These are phyloP conservation scores for Forbesichthys papilliferus DNA, from an alignment of 2,113 vertebrate genomes.

Conservation along the genomic window DNA sequence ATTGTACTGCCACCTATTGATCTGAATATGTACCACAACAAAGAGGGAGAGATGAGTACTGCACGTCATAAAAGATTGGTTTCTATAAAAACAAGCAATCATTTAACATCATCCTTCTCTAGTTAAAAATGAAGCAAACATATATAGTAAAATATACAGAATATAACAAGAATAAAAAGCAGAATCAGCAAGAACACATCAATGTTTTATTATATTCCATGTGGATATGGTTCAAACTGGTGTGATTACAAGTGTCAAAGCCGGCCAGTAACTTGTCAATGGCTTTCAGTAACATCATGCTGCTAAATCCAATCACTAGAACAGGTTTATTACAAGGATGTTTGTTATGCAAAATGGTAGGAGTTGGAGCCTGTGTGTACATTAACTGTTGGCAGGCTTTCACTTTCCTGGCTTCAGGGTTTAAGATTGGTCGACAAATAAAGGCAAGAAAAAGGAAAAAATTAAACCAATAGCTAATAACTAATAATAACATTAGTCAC, in stretches of 20 bases:
- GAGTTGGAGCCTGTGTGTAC: constrained; percentile 25
- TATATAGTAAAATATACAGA: not conserved
- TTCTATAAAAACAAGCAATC: constrained; percentile 32
- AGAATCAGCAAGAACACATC: not conserved
- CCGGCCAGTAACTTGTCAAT: not conserved
- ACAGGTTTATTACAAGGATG: constrained; percentile 41
- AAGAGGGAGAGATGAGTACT: too few relatives aligned
- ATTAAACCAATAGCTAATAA: not conserved
- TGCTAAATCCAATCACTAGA: not conserved
- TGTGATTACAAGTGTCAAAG: not conserved
- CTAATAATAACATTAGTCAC: not conserved
- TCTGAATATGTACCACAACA: constrained; percentile 47
- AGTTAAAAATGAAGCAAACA: not conserved
- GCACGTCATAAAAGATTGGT: too few relatives aligned
- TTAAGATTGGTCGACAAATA: not conserved
- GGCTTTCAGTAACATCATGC: constrained; percentile 5
- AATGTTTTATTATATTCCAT: not conserved
- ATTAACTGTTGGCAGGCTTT: constrained; percentile 16
- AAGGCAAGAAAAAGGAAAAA: not conserved
- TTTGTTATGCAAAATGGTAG: constrained; percentile 59
- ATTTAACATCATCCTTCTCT: not conserved
- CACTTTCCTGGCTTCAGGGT: constrained; percentile 28
- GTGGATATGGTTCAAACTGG: not conserved
- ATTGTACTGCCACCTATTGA: not conserved
- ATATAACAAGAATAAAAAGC: not conserved